Conservation (phyloP, 2,113 vertebrate genomes). For the Myiozetetes cayanensis region DNA sequence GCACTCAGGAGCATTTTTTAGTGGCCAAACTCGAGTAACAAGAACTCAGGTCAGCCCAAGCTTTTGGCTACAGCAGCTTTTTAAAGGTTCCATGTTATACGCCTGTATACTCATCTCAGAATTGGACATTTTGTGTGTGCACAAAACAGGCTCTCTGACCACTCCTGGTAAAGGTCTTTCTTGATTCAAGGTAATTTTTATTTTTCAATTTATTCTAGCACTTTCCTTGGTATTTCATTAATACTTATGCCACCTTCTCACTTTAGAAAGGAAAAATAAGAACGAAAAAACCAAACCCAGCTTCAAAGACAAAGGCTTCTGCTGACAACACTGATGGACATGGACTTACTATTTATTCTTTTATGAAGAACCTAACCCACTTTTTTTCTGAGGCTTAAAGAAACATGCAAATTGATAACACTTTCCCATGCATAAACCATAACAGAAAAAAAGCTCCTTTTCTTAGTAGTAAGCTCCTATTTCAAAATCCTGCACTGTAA, state of each 20-base stretch:
- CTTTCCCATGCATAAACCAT: neutral
- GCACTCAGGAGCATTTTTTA: neutral
- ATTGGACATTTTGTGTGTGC: neutral
- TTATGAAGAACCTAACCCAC: neutral
- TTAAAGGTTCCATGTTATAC: neutral
- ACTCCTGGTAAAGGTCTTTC: neutral
- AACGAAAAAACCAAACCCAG: neutral
- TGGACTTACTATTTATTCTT: neutral
- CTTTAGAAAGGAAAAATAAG: neutral
- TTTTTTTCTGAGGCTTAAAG: conserved; percentile 24
- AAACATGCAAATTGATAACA: conserved; percentile 34
- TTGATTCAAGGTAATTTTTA: neutral
- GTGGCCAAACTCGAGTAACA: neutral
- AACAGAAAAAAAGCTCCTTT: neutral
- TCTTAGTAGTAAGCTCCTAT: neutral
- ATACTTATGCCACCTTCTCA: neutral
- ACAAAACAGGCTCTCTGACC: neutral
- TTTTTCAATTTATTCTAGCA: neutral
- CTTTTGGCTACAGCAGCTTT: neutral
- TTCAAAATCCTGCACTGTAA: conserved; percentile 27
- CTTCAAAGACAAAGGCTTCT: neutral
- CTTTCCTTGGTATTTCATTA: neutral
- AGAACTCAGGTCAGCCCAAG: neutral
- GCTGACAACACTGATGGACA: neutral
- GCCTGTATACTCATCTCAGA: neutral